Conservation (phyloP, 23 tunicate species). For the Botrylloides violaceus region DNA sequence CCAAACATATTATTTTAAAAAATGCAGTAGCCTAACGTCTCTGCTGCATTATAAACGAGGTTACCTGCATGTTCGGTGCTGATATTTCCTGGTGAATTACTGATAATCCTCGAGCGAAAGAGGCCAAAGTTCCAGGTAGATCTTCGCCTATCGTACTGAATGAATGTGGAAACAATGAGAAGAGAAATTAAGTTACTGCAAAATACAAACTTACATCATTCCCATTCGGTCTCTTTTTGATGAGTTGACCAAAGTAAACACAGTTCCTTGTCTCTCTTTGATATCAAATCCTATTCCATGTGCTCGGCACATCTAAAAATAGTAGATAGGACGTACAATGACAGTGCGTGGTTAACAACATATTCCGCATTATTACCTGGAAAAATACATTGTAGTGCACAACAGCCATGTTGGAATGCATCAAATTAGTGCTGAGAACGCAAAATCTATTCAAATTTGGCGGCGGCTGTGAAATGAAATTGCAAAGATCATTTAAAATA, state of each 20-base stretch:
- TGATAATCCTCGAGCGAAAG: constrained; percentile 67
- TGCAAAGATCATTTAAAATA: background rate
- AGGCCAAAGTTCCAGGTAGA: constrained; percentile 57
- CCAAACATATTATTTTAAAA: too few species aligned
- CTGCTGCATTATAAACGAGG: too few species aligned
- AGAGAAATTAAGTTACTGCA: background rate
- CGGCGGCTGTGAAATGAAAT: constrained; percentile 32
- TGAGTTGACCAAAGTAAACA: constrained; percentile 78
- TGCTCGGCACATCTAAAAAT: constrained; percentile 72
- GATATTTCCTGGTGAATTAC: constrained; percentile 81
- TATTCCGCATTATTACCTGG: constrained; percentile 61
- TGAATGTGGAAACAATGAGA: background rate
- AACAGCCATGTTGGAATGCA: constrained; percentile 86
- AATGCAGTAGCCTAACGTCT: too few species aligned
- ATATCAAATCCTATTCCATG: constrained; percentile 96
- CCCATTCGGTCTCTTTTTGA: constrained; percentile 76
- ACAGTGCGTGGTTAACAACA: background rate
- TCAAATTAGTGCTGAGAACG: constrained; percentile 66
- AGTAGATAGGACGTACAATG: too few species aligned
- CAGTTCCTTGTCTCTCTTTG: constrained; percentile 80
- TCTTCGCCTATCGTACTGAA: constrained; percentile 65
- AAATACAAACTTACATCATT: constrained; percentile 64
- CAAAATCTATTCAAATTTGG: constrained; percentile 45
- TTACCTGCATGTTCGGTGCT: constrained; percentile 77
- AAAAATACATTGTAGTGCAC: constrained; percentile 93